These are phyloP conservation scores for Crotalus viridis DNA, from an alignment of 2,113 vertebrate species.

Conservation along the genomic window DNA sequence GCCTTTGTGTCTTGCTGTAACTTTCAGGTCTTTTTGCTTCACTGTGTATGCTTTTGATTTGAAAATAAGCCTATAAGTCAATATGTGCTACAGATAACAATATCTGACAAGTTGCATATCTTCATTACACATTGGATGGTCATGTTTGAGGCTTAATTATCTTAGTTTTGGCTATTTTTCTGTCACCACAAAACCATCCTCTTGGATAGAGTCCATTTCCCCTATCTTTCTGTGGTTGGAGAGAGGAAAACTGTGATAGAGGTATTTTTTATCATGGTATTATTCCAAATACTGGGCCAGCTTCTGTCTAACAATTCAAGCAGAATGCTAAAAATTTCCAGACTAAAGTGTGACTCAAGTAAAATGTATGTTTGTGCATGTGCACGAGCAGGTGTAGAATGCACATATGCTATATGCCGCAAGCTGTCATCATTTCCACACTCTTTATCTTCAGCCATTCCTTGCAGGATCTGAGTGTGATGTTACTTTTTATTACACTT, in stretches of 20 bases:
- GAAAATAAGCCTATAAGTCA: not conserved
- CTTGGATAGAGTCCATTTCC: not conserved
- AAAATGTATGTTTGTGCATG: not conserved
- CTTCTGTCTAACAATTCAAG: no score
- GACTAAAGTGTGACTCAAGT: not conserved
- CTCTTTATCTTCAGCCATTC: not conserved
- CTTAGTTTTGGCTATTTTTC: constrained; percentile 24
- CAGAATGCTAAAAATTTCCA: not conserved
- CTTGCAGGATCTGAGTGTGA: not conserved
- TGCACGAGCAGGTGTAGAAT: not conserved
- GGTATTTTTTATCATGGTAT: not conserved
- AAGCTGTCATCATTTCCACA: constrained; percentile 19
- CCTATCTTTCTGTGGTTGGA: not conserved
- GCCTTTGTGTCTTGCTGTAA: not conserved
- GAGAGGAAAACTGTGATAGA: not conserved
- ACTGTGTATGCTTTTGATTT: not conserved
- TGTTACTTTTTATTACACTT: constrained; percentile 4
- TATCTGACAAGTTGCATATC: not conserved
- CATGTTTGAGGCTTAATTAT: not conserved
- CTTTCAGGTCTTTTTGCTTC: not conserved
- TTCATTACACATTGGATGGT: not conserved
- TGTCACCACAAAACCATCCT: not conserved
- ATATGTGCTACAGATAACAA: not conserved
- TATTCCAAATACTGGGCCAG: not conserved
- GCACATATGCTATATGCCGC: not conserved